Evolutionary conservation across 2,888 invertebrate genomes (phyloP).

Genomic region (Metallyticus violacea): DNA sequence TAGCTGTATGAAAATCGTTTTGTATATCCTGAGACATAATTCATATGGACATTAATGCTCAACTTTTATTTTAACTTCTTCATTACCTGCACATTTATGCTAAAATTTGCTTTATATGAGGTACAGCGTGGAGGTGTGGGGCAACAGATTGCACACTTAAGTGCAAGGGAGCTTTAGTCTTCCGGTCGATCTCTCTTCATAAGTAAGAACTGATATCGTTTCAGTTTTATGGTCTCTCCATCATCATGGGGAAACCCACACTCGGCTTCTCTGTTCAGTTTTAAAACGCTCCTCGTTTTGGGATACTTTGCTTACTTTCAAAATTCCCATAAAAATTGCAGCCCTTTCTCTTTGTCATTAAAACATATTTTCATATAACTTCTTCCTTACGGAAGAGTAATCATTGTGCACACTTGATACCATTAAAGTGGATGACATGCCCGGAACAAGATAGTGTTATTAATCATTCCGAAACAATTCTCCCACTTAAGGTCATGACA

Average conservation of each 20-base stretch:
- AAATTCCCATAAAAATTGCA: background rate
- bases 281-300: background rate
- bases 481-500: background rate
- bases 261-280: background rate
- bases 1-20: too few species aligned
- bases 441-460: background rate
- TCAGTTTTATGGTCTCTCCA: background rate
- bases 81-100: too few species aligned
- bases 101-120: too few species aligned
- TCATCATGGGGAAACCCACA: background rate
- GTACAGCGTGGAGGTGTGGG: background rate
- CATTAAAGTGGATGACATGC: background rate
- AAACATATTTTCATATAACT: background rate
- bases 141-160: background rate
- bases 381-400: background rate
- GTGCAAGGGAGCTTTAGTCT: too few species aligned
- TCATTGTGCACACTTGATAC: background rate
- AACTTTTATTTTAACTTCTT: too few species aligned
- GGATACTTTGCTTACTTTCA: too few species aligned
- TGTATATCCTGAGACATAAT: too few species aligned
- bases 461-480: background rate
- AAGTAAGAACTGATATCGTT: background rate
- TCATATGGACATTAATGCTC: too few species aligned
- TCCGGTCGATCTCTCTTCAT: background rate
- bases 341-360: background rate